phyloP scores from a whole-genome alignment of 2,797 vertebrate species.

The Geotrypetes seraphini region DNA sequence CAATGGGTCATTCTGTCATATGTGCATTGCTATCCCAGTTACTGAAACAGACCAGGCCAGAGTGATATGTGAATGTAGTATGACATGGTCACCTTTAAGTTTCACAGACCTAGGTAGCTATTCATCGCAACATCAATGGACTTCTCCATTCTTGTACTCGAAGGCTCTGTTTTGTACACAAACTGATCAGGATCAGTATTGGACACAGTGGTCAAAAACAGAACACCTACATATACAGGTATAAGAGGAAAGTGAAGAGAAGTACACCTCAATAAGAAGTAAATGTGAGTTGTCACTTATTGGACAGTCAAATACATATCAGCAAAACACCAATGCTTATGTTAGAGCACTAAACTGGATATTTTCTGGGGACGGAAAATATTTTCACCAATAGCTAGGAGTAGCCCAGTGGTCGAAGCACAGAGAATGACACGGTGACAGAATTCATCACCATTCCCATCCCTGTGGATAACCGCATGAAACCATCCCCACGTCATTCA shows the following conservation, averaged over 20 bases:
- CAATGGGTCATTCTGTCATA: too few relatives aligned
- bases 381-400: too few relatives aligned
- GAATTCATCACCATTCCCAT: too few relatives aligned
- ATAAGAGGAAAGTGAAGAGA: constrained; percentile 29
- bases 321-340: not conserved
- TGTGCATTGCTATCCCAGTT: too few relatives aligned
- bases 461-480: too few relatives aligned
- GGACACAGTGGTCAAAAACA: constrained; percentile 68
- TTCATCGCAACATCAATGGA: constrained; percentile 57
- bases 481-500: too few relatives aligned
- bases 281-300: not conserved
- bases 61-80: not conserved
- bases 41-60: too few relatives aligned
- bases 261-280: constrained; percentile 19
- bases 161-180: constrained; percentile 69
- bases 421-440: too few relatives aligned
- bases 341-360: too few relatives aligned
- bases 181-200: constrained; percentile 65
- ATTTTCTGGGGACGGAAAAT: too few relatives aligned
- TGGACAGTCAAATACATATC: not conserved
- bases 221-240: constrained; percentile 49
- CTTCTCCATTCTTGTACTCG: constrained; percentile 39
- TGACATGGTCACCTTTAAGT: constrained; percentile 28
- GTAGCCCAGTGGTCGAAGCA: too few relatives aligned
- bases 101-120: constrained; percentile 86